Percentiles rank a stretch among this genome's conserved stretches.
Conservation (phyloP, 2,888 invertebrate species). For the Tipula confusa region DNA sequence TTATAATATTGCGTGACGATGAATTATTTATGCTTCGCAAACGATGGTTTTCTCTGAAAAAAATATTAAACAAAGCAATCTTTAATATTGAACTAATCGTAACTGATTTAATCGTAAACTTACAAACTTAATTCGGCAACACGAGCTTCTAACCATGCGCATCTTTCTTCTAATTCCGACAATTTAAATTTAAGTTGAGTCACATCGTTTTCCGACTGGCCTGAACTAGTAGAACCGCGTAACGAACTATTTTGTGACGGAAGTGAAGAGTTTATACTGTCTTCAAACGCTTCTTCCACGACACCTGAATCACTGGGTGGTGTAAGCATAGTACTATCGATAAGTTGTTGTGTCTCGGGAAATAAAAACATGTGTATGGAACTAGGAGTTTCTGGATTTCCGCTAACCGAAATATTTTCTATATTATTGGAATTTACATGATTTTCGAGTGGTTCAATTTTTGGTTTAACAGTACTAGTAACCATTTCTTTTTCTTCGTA, state of each 20-base stretch:
- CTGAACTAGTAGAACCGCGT: constrained; percentile 27
- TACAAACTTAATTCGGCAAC: constrained; percentile 45
- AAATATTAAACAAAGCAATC: not conserved
- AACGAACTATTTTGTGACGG: constrained; percentile 33
- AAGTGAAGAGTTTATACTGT: constrained; percentile 27
- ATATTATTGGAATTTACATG: not conserved
- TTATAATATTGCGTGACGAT: constrained; percentile 35
- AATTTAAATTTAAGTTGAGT: constrained; percentile 39
- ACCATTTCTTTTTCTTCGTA: not conserved
- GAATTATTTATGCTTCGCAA: constrained; percentile 41
- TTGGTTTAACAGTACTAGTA: not conserved
- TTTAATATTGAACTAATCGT: not conserved
- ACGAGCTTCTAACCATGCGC: constrained; percentile 44
- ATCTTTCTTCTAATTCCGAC: constrained; percentile 43
- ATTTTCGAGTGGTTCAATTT: not conserved
- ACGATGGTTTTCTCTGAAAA: constrained; percentile 43
- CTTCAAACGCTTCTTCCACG: constrained; percentile 21
- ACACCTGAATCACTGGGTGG: constrained; percentile 32
- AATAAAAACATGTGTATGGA: constrained; percentile 25
- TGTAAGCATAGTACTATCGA: not conserved
- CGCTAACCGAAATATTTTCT: not conserved
- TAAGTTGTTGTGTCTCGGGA: not conserved
- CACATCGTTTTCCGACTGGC: constrained; percentile 39
- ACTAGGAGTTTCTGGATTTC: constrained; percentile 25
- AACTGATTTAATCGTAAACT: not conserved